Base-by-base conservation (phyloP, 2,113 vertebrate genomes). In the Acrocephalus kingi region DNA sequence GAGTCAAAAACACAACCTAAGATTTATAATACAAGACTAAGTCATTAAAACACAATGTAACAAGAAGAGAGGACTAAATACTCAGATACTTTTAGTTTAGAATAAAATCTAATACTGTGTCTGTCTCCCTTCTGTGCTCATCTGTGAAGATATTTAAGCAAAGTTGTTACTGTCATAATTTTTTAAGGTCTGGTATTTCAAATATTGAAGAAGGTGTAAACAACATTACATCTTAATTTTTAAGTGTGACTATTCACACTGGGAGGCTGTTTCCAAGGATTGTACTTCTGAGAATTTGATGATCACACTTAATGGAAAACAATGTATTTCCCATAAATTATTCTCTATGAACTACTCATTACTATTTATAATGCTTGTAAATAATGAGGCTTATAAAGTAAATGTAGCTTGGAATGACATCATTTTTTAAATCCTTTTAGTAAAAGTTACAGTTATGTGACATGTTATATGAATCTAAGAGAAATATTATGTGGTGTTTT, bases 321-420 rank as follows among this genome's bases (percentile, higher is more conserved):
- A 59, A 35, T 35, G 10, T 33, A 28, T 59, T 79, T 91, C 7
- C 21, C 21, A 45, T 69, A 63, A 85, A 85, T 83, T 73, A 58
- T 61, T 89, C 27, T 56, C 12, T 78, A 56, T 55, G 6, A 11
- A 27, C 16, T 72, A 59, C 48, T 78, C 9, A 13, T 77, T 7
- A 11, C 75, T 93, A 63, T 78, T 90, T 77, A 31, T 87, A 93
- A 73, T 69, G 35, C 31, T 95, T 82, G 33, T 76, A 87, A 90
- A 67, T 84, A 92, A 58, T 33, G 83, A 25, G 54, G 4, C 49
- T 84, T 76, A 49, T 76, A 87, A 14, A 48, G 6, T 30, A 35
- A 35, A 16, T 54, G 7, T 62, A 58, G 18, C 33, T 25, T 69
- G 39, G 7, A 31, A 39, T 90, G 22, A 30, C 27, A 22, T 96